phyloP scores from a whole-genome alignment of 92 coral and sea anemone genomes.

The Plumapathes pennacea region DNA sequence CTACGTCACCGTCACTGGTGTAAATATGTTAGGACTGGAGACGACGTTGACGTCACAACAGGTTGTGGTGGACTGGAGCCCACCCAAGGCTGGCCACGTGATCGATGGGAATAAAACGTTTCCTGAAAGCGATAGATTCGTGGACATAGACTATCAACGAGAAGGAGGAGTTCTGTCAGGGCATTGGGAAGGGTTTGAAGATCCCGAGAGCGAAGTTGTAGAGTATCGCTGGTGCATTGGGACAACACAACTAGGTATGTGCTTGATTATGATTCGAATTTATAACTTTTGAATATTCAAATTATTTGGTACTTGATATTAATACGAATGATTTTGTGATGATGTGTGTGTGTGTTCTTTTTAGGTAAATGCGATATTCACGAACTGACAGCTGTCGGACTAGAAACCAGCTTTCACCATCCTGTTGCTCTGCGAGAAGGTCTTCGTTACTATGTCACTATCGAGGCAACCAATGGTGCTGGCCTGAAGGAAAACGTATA shows the following conservation, averaged over 20 bases:
- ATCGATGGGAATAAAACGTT: constrained; percentile 74
- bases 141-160: constrained; percentile 72
- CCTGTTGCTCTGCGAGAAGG: constrained; percentile 54
- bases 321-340: no score
- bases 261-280: neutral
- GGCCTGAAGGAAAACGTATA: constrained; percentile 65
- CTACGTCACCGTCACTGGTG: constrained; percentile 73
- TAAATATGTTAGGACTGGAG: constrained; percentile 79
- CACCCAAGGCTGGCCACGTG: constrained; percentile 79
- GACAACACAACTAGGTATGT: constrained; percentile 70
- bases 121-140: neutral
- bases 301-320: no score
- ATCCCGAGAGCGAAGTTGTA: constrained; percentile 73
- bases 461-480: constrained; percentile 86
- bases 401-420: constrained; percentile 34
- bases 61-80: constrained; percentile 90
- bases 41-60: constrained; percentile 80
- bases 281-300: no score
- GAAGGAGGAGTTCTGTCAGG: constrained; percentile 47
- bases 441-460: constrained; percentile 69
- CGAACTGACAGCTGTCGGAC: constrained; percentile 50
- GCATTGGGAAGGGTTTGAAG: constrained; percentile 81
- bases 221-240: constrained; percentile 89
- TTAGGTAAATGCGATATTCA: constrained; percentile 73
- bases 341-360: no score